phyloP scores from a whole-genome alignment of 1,140 invertebrate species.

The Neodiprion virginianus region DNA sequence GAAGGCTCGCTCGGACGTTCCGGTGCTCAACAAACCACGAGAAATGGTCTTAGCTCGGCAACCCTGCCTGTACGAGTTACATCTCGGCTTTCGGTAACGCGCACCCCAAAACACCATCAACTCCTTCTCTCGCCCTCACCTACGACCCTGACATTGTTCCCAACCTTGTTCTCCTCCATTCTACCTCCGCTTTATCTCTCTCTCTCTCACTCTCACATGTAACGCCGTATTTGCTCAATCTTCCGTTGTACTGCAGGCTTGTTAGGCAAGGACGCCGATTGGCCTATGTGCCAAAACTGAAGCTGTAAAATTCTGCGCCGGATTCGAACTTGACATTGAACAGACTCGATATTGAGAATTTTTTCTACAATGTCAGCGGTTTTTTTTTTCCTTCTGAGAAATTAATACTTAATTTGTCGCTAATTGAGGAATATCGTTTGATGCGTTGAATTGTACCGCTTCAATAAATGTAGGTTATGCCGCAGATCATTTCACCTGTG shows the following conservation, averaged over 20 bases:
- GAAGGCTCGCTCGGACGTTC: constrained; percentile 51
- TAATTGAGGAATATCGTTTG: background rate
- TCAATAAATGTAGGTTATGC: background rate
- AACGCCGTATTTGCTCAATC: background rate
- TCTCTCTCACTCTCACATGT: background rate
- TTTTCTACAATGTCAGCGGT: background rate
- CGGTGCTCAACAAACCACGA: constrained; percentile 48
- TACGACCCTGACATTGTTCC: background rate
- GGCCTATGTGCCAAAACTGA: no score
- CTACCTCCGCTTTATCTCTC: background rate
- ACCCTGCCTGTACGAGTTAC: constrained; percentile 59
- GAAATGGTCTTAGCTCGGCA: constrained; percentile 57
- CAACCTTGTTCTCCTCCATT: background rate
- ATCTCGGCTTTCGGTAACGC: constrained; percentile 57
- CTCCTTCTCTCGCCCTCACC: background rate
- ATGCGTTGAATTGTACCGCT: background rate
- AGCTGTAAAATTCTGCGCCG: no score
- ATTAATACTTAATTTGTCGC: background rate
- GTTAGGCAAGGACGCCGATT: background rate
- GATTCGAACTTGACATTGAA: no score
- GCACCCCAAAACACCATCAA: constrained; percentile 29
- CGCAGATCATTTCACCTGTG: background rate
- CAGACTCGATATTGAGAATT: background rate
- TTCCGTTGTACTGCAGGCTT: background rate
- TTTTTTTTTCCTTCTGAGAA: background rate